Conservation (phyloP, 2,888 invertebrate species). For the Muscina levida region DNA sequence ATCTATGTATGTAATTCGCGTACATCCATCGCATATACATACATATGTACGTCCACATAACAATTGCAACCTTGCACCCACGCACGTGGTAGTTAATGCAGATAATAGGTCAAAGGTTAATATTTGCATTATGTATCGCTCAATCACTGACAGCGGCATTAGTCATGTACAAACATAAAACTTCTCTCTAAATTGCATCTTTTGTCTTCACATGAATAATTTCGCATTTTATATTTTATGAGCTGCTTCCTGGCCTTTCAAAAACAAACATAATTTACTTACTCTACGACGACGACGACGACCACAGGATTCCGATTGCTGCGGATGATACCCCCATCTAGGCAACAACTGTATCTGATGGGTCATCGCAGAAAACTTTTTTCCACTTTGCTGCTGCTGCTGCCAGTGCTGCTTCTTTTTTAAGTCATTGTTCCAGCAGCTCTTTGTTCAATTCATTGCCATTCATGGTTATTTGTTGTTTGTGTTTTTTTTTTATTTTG, state of each 20-base stretch:
- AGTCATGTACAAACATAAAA: too few species aligned
- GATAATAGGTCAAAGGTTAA: too few species aligned
- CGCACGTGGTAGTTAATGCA: too few species aligned
- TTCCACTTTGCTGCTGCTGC: neutral
- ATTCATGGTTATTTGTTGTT: constrained; percentile 23
- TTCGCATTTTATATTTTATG: neutral
- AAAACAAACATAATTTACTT: constrained; percentile 17
- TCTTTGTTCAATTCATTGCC: constrained; percentile 36
- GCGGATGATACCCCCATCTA: neutral
- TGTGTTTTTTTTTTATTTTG: neutral
- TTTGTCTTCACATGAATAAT: too few species aligned
- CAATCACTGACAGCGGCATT: too few species aligned
- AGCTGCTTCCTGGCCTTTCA: constrained; percentile 2
- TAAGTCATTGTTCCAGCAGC: neutral
- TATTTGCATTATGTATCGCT: too few species aligned
- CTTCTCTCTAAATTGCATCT: too few species aligned
- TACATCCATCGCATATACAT: too few species aligned
- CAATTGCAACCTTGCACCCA: too few species aligned
- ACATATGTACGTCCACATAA: too few species aligned
- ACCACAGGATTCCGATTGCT: neutral
- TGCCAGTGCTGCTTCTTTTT: constrained; percentile 9
- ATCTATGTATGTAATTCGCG: too few species aligned
- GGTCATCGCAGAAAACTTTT: neutral
- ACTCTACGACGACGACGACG: too few species aligned
- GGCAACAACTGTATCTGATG: constrained; percentile 26